phyloP scores from a whole-genome alignment of 2,797 vertebrate genomes.

The Leucoraja ocellata region DNA sequence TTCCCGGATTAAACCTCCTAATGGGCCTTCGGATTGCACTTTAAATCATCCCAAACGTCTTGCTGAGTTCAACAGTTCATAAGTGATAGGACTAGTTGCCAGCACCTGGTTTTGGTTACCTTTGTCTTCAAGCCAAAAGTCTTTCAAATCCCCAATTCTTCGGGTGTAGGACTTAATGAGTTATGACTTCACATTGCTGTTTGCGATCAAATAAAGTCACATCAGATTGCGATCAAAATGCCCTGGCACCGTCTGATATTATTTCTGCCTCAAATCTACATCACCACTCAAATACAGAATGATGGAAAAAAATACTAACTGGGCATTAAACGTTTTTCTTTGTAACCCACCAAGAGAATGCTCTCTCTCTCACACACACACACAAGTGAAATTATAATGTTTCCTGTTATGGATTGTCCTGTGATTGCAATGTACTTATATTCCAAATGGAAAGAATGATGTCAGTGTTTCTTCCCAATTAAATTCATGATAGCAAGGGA shows the following conservation, averaged over 20 bases:
- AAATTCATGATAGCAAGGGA: not conserved
- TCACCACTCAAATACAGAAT: not conserved
- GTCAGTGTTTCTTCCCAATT: not conserved
- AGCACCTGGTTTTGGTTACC: not conserved
- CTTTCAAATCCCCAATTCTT: not conserved
- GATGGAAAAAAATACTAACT: not conserved
- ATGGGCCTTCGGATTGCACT: not conserved
- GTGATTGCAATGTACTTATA: not conserved
- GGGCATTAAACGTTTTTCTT: not conserved
- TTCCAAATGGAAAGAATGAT: not conserved
- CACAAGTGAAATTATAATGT: not conserved
- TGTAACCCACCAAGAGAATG: not conserved
- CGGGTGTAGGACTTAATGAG: not conserved
- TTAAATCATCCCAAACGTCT: not conserved
- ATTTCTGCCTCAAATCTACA: not conserved
- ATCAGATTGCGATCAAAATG: not conserved
- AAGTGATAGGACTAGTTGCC: no score
- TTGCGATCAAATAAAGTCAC: no score
- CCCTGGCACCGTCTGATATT: not conserved
- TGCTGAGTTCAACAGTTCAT: not conserved
- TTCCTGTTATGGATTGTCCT: not conserved
- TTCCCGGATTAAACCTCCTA: not conserved
- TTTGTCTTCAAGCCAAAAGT: not conserved
- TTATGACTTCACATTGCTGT: not conserved
- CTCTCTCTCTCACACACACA: not conserved